phyloP scores from a whole-genome alignment of 2,113 vertebrate genomes.

The Genyomyrus donnyi region DNA sequence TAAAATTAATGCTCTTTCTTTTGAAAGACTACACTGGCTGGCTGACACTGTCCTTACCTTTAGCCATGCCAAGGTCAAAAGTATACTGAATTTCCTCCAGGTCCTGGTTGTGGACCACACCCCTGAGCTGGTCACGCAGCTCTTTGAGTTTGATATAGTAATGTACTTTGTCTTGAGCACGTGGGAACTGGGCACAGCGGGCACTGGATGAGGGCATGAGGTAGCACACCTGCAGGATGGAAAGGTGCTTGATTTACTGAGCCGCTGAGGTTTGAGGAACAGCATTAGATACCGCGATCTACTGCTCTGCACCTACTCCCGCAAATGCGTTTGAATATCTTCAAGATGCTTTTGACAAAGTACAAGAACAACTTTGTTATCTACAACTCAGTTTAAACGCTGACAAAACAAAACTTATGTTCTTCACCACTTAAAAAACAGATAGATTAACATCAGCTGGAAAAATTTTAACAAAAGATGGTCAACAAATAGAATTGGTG shows the following conservation, averaged over 20 bases:
- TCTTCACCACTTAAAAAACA: too few relatives aligned
- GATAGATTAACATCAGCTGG: too few relatives aligned
- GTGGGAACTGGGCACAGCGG: slow-evolving; percentile 73
- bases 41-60: slow-evolving; percentile 49
- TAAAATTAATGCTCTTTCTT: neutral
- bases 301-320: too few relatives aligned
- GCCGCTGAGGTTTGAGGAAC: neutral
- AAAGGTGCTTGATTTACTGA: neutral
- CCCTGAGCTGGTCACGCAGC: slow-evolving; percentile 67
- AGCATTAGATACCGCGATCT: neutral
- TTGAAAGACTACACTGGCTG: neutral
- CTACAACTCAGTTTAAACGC: too few relatives aligned
- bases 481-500: too few relatives aligned
- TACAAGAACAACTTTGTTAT: too few relatives aligned
- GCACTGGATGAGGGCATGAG: slow-evolving; percentile 78
- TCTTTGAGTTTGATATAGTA: slow-evolving; percentile 78
- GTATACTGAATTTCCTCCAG: slow-evolving; percentile 64
- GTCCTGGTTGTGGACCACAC: slow-evolving; percentile 30
- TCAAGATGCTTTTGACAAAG: too few relatives aligned
- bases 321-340: too few relatives aligned
- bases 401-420: too few relatives aligned
- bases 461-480: too few relatives aligned
- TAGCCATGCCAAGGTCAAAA: slow-evolving; percentile 67
- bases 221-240: slow-evolving; percentile 59
- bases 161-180: slow-evolving; percentile 76